Percentiles rank a stretch among this genome's conserved stretches.
These are phyloP conservation scores for Harpagifer antarcticus DNA, from an alignment of 2,797 vertebrate genomes.

Conservation along the genomic window DNA sequence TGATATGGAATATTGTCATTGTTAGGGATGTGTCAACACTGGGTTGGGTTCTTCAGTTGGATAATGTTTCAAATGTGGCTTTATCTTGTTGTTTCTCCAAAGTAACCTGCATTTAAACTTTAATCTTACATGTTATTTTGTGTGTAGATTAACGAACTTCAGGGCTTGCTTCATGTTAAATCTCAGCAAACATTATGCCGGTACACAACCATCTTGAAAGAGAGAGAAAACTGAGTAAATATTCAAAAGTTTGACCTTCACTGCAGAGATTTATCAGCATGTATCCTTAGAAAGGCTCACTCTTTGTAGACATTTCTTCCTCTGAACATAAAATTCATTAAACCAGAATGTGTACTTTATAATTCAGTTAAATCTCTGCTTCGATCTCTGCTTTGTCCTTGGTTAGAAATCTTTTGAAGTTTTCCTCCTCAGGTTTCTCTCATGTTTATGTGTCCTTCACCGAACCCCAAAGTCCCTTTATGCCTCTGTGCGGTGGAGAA, in stretches of 20 bases:
- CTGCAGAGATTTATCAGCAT: not conserved
- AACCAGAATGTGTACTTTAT: constrained; percentile 8
- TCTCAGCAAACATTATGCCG: not conserved
- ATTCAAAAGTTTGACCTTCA: not conserved
- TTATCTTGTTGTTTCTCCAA: too few species aligned
- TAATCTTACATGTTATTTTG: not conserved
- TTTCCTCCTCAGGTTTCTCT: constrained; percentile 46
- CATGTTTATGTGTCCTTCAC: constrained; percentile 39
- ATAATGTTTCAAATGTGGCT: too few species aligned
- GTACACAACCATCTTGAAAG: not conserved
- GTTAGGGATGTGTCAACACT: too few species aligned
- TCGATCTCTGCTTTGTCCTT: constrained; percentile 51
- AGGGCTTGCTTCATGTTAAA: not conserved
- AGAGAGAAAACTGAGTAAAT: not conserved
- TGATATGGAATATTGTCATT: too few species aligned
- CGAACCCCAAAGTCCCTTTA: constrained; percentile 14
- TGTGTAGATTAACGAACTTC: not conserved
- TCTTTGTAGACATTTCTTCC: not conserved
- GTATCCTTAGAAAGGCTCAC: not conserved
- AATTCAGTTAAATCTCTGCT: constrained; percentile 28
- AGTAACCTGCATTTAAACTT: too few species aligned
- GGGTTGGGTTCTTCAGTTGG: too few species aligned
- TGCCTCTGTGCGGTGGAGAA: not conserved
- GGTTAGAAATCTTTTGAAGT: constrained; percentile 55
- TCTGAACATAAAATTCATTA: constrained; percentile 32